Percentiles rank a stretch among this genome's conserved stretches.
phyloP scores from a whole-genome alignment of 35 echinoderm and acorn worm genomes.

The Lytechinus variegatus region DNA sequence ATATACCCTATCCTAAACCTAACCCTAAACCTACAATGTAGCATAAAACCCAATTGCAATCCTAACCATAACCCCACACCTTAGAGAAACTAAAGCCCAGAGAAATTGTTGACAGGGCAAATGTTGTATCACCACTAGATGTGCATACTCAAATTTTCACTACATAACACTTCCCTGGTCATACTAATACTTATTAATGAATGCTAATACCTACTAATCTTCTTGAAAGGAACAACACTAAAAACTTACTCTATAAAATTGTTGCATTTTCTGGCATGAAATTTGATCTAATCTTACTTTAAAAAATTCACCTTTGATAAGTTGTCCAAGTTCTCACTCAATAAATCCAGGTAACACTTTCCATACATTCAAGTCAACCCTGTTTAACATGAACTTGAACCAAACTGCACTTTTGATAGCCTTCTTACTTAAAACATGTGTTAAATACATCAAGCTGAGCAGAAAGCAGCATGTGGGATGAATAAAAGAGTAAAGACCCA shows the following conservation, averaged over 20 bases:
- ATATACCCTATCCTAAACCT: too few relatives aligned
- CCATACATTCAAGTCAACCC: too few relatives aligned
- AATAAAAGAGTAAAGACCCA: neutral
- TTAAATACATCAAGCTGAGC: slow-evolving; percentile 3
- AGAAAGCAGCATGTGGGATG: neutral
- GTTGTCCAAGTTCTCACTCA: neutral
- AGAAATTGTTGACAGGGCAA: too few relatives aligned
- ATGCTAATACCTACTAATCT: neutral
- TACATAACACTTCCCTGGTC: too few relatives aligned
- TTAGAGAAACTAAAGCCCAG: too few relatives aligned
- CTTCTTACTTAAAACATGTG: neutral
- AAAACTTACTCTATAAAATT: neutral
- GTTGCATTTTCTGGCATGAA: neutral
- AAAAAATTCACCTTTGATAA: neutral
- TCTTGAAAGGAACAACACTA: neutral
- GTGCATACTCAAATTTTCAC: too few relatives aligned
- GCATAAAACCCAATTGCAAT: too few relatives aligned
- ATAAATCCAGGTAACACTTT: neutral
- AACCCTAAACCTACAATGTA: too few relatives aligned
- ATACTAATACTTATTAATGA: too few relatives aligned
- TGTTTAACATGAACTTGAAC: neutral
- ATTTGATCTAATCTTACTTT: neutral
- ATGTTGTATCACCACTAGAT: too few relatives aligned
- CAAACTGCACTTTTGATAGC: neutral
- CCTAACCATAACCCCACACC: too few relatives aligned